Percentiles rank a stretch among this genome's conserved stretches.
phyloP scores from a whole-genome alignment of 2,113 vertebrate species.

The Hipposideros armiger region DNA sequence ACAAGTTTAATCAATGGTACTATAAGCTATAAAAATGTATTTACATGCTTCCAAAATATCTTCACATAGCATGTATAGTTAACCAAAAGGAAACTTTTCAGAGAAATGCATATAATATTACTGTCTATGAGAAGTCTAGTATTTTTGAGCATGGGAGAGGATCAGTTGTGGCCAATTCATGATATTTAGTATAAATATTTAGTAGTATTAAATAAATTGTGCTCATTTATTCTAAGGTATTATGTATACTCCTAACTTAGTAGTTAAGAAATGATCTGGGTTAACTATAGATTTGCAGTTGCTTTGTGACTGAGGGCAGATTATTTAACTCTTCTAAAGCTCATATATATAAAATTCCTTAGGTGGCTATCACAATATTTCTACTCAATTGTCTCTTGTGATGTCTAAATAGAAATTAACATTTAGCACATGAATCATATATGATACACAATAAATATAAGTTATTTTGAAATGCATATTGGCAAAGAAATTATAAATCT shows the following conservation, averaged over 20 bases:
- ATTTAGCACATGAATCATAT: too few relatives aligned
- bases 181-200: neutral
- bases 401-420: too few relatives aligned
- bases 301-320: neutral
- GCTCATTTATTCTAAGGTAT: neutral
- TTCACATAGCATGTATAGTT: neutral
- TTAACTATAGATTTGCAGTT: neutral
- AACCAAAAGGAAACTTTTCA: neutral
- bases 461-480: too few relatives aligned
- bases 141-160: neutral
- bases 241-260: neutral
- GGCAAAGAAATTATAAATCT: too few relatives aligned
- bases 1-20: neutral
- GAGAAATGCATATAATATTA: neutral
- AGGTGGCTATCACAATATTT: too few relatives aligned
- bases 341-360: neutral
- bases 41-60: neutral
- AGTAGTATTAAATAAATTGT: neutral
- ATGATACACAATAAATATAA: too few relatives aligned
- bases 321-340: neutral
- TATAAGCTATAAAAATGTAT: neutral
- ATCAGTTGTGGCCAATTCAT: neutral
- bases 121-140: neutral
- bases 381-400: too few relatives aligned
- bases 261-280: neutral